These are phyloP conservation scores for Zhuqinia jingwanae DNA, from an alignment of 2,888 invertebrate genomes.

Conservation along the genomic window DNA sequence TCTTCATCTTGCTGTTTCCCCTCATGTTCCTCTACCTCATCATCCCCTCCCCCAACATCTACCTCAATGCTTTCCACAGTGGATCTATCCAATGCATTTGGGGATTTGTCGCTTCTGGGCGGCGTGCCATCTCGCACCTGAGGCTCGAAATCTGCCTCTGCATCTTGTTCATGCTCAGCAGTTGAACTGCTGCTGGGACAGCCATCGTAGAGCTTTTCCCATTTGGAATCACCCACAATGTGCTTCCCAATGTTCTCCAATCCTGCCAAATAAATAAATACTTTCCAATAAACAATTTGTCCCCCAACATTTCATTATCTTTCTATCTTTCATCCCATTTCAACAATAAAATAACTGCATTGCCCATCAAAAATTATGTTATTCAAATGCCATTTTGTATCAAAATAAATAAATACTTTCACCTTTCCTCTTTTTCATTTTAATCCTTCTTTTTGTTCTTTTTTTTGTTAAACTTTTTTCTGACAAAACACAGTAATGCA, in stretches of 20 bases:
- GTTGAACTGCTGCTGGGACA: conserved; percentile 80
- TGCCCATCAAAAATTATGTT: too few relatives aligned
- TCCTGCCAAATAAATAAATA: conserved; percentile 71
- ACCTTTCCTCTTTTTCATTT: too few relatives aligned
- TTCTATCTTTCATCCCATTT: too few relatives aligned
- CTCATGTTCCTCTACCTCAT: conserved; percentile 33
- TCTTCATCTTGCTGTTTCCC: conserved; percentile 29
- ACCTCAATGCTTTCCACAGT: neutral
- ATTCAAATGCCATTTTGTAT: too few relatives aligned
- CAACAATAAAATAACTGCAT: too few relatives aligned
- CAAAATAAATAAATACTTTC: too few relatives aligned
- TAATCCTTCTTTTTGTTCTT: too few relatives aligned
- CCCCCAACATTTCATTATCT: neutral
- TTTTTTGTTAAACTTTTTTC: too few relatives aligned
- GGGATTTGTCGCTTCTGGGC: neutral
- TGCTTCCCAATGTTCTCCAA: conserved; percentile 80
- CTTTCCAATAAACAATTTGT: neutral
- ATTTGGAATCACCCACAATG: conserved; percentile 80
- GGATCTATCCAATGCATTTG: neutral
- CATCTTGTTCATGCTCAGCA: conserved; percentile 80
- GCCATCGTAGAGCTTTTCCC: conserved; percentile 80
- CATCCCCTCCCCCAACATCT: conserved; percentile 74
- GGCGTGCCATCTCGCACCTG: conserved; percentile 3
- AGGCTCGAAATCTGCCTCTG: conserved; percentile 73
- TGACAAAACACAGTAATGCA: too few relatives aligned